Evolutionary conservation across 2,113 vertebrate genomes (phyloP), one percentile per base, ranked within the genome.

Genomic region (Silurus asotus): DNA sequence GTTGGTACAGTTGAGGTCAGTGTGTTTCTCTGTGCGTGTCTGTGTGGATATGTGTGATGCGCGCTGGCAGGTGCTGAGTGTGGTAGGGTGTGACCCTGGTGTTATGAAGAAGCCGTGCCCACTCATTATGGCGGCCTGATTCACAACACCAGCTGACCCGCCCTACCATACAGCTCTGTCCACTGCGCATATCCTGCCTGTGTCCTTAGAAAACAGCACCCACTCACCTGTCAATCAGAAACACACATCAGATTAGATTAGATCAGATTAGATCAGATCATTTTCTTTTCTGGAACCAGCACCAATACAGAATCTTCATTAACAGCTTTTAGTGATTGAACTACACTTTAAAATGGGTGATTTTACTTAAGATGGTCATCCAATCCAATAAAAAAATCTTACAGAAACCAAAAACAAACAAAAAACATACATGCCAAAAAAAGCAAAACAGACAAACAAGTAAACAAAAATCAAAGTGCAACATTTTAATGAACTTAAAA

Each of bases 111-210:
- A 99, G 98, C 97, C 97, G 97, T 94, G 95, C 92, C 95, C 93
- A 89, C 87, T 94, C 91, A 91, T 90, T 95, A 94, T 90, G 93
- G 93, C 97, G 98, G 97, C 97, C 97, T 99, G 98, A 99, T 99
- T 99, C 98, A 99, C 98, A 98, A 98, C 98, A 99, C 98, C 98
- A 99, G 97, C 98, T 99, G 97, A 95, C 95, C 94, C 96, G 93
- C 97, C 14, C 70, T 93, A 96, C 97, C 97, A 78, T 81, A 82
- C 72, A 70, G 49, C 82, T 77, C 74, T 59, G 53, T 81, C 53
- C 84, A 77, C 70, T 72, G 6, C 56, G 3, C 17, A 25, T 81
- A 19, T 37, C 51, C 56, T 51, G 53, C 23, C 56, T 49, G 23
- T 37, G 48, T 65, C 65, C 59, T 51, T 37, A 45, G 55, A 53